phyloP scores from a whole-genome alignment of 2,888 invertebrate genomes.

The Chelonus formosanus region DNA sequence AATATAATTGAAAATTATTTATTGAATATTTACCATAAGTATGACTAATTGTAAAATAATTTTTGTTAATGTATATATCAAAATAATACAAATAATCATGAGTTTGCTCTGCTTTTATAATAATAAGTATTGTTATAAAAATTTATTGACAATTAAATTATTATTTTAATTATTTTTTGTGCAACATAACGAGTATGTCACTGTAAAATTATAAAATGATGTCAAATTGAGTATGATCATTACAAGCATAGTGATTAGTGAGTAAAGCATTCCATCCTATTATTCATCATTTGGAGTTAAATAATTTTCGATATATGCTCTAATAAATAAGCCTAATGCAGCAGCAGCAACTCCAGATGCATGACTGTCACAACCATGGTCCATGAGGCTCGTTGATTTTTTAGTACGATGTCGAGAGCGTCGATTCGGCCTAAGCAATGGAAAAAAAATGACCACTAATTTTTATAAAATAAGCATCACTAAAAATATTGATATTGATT shows the following conservation, averaged over 20 bases:
- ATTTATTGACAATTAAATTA: too few relatives aligned
- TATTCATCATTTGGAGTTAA: background rate
- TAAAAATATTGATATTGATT: conserved; percentile 19
- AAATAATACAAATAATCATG: too few relatives aligned
- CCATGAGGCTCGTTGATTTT: conserved; percentile 54
- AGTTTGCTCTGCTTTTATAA: too few relatives aligned
- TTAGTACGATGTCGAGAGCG: conserved; percentile 24
- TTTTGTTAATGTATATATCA: too few relatives aligned
- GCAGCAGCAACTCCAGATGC: conserved; percentile 64
- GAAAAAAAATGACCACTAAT: background rate
- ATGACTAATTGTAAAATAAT: too few relatives aligned
- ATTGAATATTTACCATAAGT: too few relatives aligned
- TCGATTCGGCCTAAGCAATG: conserved; percentile 28
- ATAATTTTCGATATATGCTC: conserved; percentile 50
- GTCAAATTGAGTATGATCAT: too few relatives aligned
- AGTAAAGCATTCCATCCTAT: background rate
- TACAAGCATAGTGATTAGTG: background rate
- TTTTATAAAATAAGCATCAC: background rate
- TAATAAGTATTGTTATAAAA: too few relatives aligned
- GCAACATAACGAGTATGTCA: too few relatives aligned
- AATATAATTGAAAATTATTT: too few relatives aligned
- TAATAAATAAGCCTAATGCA: conserved; percentile 56
- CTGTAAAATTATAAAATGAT: too few relatives aligned
- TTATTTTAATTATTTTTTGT: too few relatives aligned
- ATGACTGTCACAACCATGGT: conserved; percentile 64